Evolutionary conservation across 1,140 invertebrate genomes (phyloP).

Genomic region (Charaxes varanes): DNA sequence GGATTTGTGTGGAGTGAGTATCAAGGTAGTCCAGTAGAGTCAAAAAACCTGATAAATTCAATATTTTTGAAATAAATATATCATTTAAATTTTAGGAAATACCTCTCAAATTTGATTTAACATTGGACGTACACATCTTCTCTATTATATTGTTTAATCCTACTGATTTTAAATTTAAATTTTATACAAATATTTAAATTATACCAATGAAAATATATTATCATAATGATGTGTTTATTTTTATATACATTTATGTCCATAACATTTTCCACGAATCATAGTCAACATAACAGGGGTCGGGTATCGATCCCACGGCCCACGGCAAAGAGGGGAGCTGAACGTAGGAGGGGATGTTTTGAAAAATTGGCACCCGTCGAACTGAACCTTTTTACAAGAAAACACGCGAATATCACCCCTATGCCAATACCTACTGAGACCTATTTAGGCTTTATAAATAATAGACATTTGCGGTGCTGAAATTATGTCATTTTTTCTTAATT

Average conservation of each 20-base stretch:
- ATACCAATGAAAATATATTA: slow-evolving; percentile 3
- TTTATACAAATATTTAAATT: too few relatives aligned
- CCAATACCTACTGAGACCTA: slow-evolving; percentile 2
- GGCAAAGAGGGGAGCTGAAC: slow-evolving; percentile 57
- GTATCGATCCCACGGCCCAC: slow-evolving; percentile 64
- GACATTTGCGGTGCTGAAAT: slow-evolving; percentile 12
- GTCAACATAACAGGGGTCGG: slow-evolving; percentile 51
- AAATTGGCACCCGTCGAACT: slow-evolving; percentile 61
- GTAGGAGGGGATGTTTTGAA: slow-evolving; percentile 64
- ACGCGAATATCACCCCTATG: slow-evolving; percentile 36
- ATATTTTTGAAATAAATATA: too few relatives aligned
- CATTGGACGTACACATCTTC: too few relatives aligned
- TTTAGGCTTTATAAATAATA: slow-evolving; percentile 5
- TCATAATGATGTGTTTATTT: too few relatives aligned
- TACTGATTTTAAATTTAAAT: too few relatives aligned
- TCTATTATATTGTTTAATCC: too few relatives aligned
- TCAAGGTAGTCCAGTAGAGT: too few relatives aligned
- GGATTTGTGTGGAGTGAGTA: too few relatives aligned
- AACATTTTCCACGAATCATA: slow-evolving; percentile 28
- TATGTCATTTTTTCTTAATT: slow-evolving; percentile 5
- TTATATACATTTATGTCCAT: slow-evolving; percentile 6
- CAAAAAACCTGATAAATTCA: too few relatives aligned
- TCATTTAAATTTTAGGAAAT: too few relatives aligned
- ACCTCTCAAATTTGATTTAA: too few relatives aligned
- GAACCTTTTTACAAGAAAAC: slow-evolving; percentile 41